Evolutionary conservation across 2,888 invertebrate species (phyloP), one percentile per base, ranked within the genome.

Genomic region (Zootermopsis nevadensis): DNA sequence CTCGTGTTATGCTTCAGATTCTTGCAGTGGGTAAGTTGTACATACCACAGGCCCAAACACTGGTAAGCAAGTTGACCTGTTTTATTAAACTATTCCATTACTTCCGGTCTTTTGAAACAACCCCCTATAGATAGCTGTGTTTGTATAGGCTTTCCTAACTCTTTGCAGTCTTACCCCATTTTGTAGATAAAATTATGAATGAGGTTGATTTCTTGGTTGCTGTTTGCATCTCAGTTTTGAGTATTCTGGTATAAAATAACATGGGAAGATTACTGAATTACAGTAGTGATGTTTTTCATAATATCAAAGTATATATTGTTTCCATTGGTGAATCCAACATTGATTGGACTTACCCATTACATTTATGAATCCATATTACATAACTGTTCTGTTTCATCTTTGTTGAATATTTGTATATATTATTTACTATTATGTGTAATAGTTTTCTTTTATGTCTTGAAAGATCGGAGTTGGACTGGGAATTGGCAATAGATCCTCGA

Each of bases 401-500:
- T n/a, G 7, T 66, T 12, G 10, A 66, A 30, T 66, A n/a, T 66
- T 27, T 66, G 10, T 12, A 66, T 66, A 27, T 30, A 66, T 30
- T 27, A 66, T 66, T 66, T 66, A 10, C 4, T 30, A 10, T 33
- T 42, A 12, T 22, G 1, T 31, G n/a, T 60, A 60, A 38, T 72
- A 0, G 10, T 27, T 83, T 72, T 33, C 31, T 74, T 66, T 19
- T 19, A 10, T 66, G 12, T 12, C 6, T 22, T n/a, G n/a, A 10
- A 81, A 94, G 93, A 88, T 93, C 93, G n/a, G 91, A 93, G 48
- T 92, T 93, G 38, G 94, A 94, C 88, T 94, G 94, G 94, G 93
- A 94, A 88, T 91, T 93, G 1, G 92, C 92, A 87, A 90, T 94
- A 4, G 91, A 91, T 80, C 92, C 92, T 85, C 92, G 93, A 86